phyloP scores from a whole-genome alignment of 2,797 vertebrate genomes.

The Liparis tanakae region DNA sequence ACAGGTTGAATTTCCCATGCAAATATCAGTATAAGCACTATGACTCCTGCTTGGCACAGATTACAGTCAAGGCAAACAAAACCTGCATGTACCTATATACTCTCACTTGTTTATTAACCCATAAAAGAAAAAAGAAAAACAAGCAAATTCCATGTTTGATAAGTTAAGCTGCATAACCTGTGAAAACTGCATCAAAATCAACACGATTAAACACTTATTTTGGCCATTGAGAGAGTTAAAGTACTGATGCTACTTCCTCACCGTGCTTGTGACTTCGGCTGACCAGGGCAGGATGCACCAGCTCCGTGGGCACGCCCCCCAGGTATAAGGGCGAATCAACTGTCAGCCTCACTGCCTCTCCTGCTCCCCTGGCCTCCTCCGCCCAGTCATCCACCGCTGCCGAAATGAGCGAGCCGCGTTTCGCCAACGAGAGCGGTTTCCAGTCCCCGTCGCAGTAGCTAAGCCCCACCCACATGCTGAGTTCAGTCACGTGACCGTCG shows the following conservation, averaged over 20 bases:
- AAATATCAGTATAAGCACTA: not conserved
- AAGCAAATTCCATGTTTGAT: not conserved
- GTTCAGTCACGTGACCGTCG: conserved; percentile 75
- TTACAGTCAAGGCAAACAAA: not conserved
- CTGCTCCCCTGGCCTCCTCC: conserved; percentile 67
- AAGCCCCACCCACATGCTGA: conserved; percentile 88
- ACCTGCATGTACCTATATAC: conserved; percentile 1
- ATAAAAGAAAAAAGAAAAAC: conserved; percentile 11
- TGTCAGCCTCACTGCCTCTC: conserved; percentile 60
- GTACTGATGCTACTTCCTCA: conserved; percentile 62
- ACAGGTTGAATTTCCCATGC: not conserved
- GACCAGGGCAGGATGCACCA: conserved; percentile 75
- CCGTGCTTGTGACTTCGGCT: conserved; percentile 84
- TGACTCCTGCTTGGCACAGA: not conserved
- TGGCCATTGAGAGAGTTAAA: not conserved
- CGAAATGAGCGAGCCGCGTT: conserved; percentile 78
- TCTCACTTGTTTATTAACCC: conserved; percentile 1
- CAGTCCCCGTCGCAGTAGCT: conserved; percentile 91
- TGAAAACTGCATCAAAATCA: not conserved
- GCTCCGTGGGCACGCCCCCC: conserved; percentile 86
- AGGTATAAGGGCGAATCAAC: conserved; percentile 87
- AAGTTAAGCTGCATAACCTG: not conserved
- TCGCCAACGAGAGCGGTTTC: conserved; percentile 85
- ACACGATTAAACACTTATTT: not conserved
- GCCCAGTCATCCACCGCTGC: conserved; percentile 81